Base-by-base conservation (phyloP, 2,113 vertebrate genomes). In the Fregata magnificens region DNA sequence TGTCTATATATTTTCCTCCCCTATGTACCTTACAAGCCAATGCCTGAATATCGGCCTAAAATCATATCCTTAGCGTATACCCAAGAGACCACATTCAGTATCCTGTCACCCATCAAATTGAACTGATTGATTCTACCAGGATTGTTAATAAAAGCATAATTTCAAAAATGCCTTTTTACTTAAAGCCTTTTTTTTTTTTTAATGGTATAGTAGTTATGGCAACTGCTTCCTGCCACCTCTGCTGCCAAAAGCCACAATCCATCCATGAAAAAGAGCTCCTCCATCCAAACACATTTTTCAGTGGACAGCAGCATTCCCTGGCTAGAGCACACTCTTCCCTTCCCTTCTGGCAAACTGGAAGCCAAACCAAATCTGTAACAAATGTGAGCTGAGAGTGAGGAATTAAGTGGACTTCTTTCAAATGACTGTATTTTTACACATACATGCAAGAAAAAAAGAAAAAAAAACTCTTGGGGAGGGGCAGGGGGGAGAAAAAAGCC, bases 291-390 rank as follows among this genome's bases (percentile, higher is more conserved):
- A 89, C 73, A 96, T 96, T 95, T 95, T 97, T 97, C 91, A 97
- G 89, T 96, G 96, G 94, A 97, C 91, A 97, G 95, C 89, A 97
- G 89, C 95, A 95, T 95, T 97, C 96, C 71, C 97, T 97, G 97
- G 96, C 95, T 96, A 56, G 26, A 86, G 93, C 47, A 71, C 82
- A 63, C 63, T 83, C 94, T 96, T 95, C 91, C 83, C 72, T 97
- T 95, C 77, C 93, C 82, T 94, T 95, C 93, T 94, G 86, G 79
- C 86, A 90, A 94, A 94, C 36, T 88, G 86, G 45, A 96, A 92
- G 94, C 89, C 96, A 95, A 96, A 93, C 87, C 95, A 97, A 97
- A 97, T 95, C 71, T 95, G 55, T 91, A 94, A 95, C 36, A 59
- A 96, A 96, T 94, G 91, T 94, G 94, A 92, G 78, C 71, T 82